Evolutionary conservation across 2,888 invertebrate genomes (phyloP), one percentile per base, ranked within the genome.

Genomic region (Sinohyriopsis cumingii): DNA sequence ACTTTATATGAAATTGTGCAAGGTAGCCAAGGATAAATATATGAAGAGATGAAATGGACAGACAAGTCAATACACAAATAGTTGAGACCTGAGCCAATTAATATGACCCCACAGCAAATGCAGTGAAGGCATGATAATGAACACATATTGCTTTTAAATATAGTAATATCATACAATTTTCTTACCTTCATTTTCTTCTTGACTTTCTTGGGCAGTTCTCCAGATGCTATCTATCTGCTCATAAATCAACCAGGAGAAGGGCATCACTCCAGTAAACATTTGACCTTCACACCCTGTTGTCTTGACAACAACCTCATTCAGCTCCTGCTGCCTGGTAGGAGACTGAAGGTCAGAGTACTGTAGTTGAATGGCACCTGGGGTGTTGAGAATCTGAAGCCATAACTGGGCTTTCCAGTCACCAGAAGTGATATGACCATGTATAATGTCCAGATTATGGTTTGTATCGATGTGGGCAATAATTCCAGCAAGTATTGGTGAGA

Each of bases 201-300:
- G n/a, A 55, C 56, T 56, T 56, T 68, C 66, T 9, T 53, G 54
- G 33, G 75, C 63, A 6, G 72, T 62, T 22, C 66, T 75, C 55
- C 73, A 28, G 20, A 75, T 67, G 24, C 72, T 68, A 59, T 78
- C 72, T n/a, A 82, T 71, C 15, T 69, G 70, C 59, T 76, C 67
- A 45, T 67, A 71, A n/a, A 82, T 71, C 25, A 83, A 22, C 87
- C 87, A 87, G n/a, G 86, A 86, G 72, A 87, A 86, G n/a, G 87
- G 86, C 64, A 86, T 68, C 28, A 63, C 59, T 5, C 77, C 73
- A 56, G 67, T 25, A 62, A 86, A 84, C 45, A 64, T 57, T 5
- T 70, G 66, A 22, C 80, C 78, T 63, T 79, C 78, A 71, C 67
- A 73, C 1, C 83, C 82, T 24, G 81, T 83, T 61, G 78, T 75